These are phyloP conservation scores for Actinemys pallida DNA, from an alignment of 2,113 vertebrate genomes.

Conservation along the genomic window DNA sequence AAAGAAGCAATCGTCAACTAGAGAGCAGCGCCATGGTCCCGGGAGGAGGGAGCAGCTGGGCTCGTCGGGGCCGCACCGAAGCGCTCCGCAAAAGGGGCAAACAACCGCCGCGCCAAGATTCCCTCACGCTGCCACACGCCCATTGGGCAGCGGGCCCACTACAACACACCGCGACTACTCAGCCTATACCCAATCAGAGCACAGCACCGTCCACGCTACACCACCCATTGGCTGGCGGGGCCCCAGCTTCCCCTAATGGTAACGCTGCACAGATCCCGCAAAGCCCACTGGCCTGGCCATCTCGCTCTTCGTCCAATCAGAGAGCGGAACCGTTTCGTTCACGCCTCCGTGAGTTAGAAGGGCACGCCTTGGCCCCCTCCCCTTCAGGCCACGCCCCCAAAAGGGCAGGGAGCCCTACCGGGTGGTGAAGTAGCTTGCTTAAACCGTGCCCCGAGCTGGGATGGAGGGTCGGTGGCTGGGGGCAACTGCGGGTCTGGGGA, in stretches of 20 bases:
- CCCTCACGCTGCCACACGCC: not conserved
- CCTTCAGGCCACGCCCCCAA: not conserved
- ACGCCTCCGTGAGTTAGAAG: too few species aligned
- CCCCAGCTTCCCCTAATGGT: not conserved
- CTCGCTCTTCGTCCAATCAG: rapidly evolving
- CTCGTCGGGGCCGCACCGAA: not conserved
- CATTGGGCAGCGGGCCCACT: constrained; percentile 71
- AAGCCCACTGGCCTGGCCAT: rapidly evolving
- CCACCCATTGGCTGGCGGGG: not conserved
- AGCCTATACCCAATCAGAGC: not conserved
- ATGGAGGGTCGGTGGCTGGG: too few species aligned
- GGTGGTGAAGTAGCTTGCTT: not conserved
- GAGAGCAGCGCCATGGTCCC: constrained; percentile 48
- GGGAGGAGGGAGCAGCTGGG: not conserved
- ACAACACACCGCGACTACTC: rapidly evolving
- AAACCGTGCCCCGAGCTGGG: too few species aligned
- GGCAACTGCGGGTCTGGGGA: rapidly evolving
- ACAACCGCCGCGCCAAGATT: not conserved
- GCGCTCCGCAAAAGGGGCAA: constrained; percentile 38
- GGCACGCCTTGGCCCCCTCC: too few species aligned
- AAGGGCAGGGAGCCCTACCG: too few species aligned
- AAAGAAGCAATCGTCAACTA: constrained; percentile 58
- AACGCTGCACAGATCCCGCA: not conserved
- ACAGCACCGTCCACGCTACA: rapidly evolving
- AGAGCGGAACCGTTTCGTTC: not conserved